Evolutionary conservation across 2,888 invertebrate genomes (phyloP).

Genomic region (Calameuta filiformis): DNA sequence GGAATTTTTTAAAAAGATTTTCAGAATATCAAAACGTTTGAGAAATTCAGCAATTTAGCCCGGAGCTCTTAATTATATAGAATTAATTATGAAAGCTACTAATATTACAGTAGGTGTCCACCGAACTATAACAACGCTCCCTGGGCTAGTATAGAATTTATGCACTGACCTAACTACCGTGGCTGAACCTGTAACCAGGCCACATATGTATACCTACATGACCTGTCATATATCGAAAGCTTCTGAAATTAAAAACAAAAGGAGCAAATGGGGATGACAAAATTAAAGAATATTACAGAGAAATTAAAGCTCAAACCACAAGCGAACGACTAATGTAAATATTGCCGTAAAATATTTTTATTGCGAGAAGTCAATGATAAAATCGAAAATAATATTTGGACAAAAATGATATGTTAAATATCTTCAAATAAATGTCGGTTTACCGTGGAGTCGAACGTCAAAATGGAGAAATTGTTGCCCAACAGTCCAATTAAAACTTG

Average conservation of each 20-base stretch:
- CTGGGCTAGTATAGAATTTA: constrained; percentile 46
- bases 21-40: background rate
- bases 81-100: constrained; percentile 42
- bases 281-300: background rate
- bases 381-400: background rate
- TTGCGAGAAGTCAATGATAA: background rate
- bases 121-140: constrained; percentile 47
- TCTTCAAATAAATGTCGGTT: background rate
- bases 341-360: background rate
- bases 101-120: constrained; percentile 44
- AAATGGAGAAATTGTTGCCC: background rate
- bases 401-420: background rate
- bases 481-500: background rate
- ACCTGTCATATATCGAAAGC: background rate
- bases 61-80: constrained; percentile 32
- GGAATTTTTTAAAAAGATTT: background rate
- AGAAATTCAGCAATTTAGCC: background rate
- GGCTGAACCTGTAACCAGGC: background rate
- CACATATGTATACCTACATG: background rate
- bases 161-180: constrained; percentile 27
- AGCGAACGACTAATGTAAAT: background rate
- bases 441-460: background rate
- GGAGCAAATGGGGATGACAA: background rate
- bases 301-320: background rate
- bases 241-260: background rate